Evolutionary conservation across 37 sponge, comb jelly and placozoan species (phyloP).

Genomic region (Bolinopsis microptera): DNA sequence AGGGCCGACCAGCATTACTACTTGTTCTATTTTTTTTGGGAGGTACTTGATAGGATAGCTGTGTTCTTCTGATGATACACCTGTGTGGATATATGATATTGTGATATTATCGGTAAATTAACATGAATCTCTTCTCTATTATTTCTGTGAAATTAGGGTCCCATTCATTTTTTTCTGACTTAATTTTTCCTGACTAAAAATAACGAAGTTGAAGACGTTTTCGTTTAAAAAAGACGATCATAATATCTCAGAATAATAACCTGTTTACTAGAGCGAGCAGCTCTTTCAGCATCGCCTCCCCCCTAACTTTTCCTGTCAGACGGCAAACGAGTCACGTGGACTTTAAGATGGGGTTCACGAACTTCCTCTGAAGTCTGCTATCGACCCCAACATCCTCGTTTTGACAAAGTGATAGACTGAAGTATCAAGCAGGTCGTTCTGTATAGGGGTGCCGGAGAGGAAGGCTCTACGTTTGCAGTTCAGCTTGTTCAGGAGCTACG

Average conservation of each 20-base stretch:
- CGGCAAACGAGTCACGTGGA: conserved; percentile 91
- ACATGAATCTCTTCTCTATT: no score
- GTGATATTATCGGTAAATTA: no score
- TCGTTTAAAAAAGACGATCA: no score
- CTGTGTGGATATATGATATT: no score
- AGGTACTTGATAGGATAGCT: conserved; percentile 89
- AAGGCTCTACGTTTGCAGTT: conserved; percentile 76
- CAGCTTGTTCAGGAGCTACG: conserved; percentile 82
- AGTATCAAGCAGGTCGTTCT: conserved; percentile 95
- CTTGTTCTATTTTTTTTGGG: conserved; percentile 85
- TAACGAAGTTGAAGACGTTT: no score
- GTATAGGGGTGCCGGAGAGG: conserved; percentile 92
- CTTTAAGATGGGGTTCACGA: conserved; percentile 90
- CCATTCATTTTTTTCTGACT: no score
- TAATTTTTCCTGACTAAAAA: no score
- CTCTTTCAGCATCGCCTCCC: conserved; percentile 82
- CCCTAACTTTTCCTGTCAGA: no score
- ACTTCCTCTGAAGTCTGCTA: conserved; percentile 76
- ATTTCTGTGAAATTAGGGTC: no score
- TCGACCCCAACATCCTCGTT: conserved; percentile 81
- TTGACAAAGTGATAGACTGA: conserved; percentile 95
- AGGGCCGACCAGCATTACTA: conserved; percentile 88
- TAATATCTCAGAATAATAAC: no score
- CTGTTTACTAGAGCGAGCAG: conserved; percentile 61
- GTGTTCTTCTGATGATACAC: conserved; percentile 95